Evolutionary conservation across 2,113 vertebrate genomes (phyloP).

Genomic region (Uria lomvia): DNA sequence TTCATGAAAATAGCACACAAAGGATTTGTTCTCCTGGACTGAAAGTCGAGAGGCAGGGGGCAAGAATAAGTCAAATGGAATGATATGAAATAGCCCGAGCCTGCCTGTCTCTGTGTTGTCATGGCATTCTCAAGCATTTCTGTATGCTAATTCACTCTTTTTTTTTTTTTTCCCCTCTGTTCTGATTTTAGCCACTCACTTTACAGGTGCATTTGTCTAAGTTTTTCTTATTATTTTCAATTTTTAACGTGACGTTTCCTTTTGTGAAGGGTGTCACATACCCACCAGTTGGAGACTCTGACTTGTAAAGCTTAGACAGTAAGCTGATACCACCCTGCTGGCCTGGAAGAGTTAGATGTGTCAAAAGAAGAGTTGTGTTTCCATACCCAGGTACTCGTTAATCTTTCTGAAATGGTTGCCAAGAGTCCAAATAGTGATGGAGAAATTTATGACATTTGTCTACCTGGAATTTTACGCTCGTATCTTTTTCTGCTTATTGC

Average conservation of each 20-base stretch:
- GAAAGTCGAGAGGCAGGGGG: not conserved
- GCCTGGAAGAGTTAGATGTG: not conserved
- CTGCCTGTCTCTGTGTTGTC: slow-evolving; percentile 12
- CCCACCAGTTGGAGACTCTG: not conserved
- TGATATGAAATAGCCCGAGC: not conserved
- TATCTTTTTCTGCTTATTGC: not conserved
- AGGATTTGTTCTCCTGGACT: not conserved
- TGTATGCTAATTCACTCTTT: not conserved
- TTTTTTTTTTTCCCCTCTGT: not conserved
- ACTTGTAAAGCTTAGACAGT: not conserved
- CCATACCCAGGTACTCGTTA: not conserved
- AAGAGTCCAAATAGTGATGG: not conserved
- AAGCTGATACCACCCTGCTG: not conserved
- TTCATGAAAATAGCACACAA: not conserved
- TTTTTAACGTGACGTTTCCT: not conserved
- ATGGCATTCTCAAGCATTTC: slow-evolving; percentile 1
- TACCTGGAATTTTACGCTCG: not conserved
- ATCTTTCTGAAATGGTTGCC: not conserved
- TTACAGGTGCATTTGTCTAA: not conserved
- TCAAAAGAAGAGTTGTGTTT: not conserved
- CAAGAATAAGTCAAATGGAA: slow-evolving; percentile 31
- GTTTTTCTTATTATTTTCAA: not conserved
- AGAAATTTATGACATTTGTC: not conserved
- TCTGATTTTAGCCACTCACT: not conserved
- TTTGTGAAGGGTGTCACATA: not conserved